Evolutionary conservation across 2,888 invertebrate species (phyloP).

Genomic region (Allolobophora icterica): DNA sequence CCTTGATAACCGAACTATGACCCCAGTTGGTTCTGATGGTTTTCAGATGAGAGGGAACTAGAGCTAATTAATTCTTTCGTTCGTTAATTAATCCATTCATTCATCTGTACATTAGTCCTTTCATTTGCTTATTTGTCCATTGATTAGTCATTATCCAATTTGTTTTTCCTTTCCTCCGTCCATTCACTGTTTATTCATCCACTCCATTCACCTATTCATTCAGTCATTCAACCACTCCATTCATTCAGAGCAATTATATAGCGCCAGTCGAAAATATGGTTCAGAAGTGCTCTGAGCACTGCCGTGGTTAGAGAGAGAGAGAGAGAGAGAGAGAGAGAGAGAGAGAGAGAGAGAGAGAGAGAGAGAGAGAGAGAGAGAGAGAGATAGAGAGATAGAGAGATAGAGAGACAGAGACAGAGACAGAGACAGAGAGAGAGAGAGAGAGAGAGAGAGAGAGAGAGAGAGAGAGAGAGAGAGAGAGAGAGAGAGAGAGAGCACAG

Average conservation of each 20-base stretch:
- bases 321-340: too few species aligned
- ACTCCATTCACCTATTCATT: background rate
- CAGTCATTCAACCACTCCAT: background rate
- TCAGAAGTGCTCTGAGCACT: background rate
- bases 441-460: too few species aligned
- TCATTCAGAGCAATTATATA: background rate
- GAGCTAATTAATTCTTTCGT: background rate
- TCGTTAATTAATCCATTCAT: background rate
- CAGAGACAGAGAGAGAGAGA: too few species aligned
- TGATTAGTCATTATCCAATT: background rate
- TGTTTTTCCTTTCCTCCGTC: background rate
- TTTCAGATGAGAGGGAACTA: background rate
- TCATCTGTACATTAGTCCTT: background rate
- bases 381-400: too few species aligned
- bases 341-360: too few species aligned
- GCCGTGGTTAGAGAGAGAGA: too few species aligned
- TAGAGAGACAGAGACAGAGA: too few species aligned
- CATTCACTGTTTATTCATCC: background rate
- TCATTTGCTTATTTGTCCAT: conserved; percentile 64
- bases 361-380: too few species aligned
- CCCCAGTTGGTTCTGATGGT: background rate
- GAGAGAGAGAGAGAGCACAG: too few species aligned
- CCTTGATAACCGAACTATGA: background rate
- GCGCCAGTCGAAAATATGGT: background rate
- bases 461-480: too few species aligned